Evolutionary conservation across 2,888 invertebrate species (phyloP).

Genomic region (Agelastica alni): DNA sequence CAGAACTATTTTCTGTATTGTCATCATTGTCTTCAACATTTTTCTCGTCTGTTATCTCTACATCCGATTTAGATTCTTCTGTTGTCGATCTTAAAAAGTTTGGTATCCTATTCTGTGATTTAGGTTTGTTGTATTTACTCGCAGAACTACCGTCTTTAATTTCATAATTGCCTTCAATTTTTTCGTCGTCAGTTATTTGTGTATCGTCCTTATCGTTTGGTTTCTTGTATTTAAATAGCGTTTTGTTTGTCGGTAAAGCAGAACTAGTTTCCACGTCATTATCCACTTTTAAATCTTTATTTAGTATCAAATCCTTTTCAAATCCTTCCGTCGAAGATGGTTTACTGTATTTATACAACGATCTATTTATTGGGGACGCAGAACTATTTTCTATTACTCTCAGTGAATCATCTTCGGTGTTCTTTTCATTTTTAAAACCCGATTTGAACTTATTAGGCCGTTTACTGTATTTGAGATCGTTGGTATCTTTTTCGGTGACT

Average conservation of each 20-base stretch:
- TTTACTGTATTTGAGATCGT: neutral
- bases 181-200: constrained; percentile 9
- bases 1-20: too few species aligned
- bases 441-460: constrained; percentile 12
- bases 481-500: neutral
- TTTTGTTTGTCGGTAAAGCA: constrained; percentile 2
- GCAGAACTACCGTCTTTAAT: too few species aligned
- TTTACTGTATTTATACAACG: constrained; percentile 35
- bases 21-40: neutral
- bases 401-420: neutral
- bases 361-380: constrained; percentile 28
- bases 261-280: neutral
- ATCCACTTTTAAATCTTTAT: constrained; percentile 13
- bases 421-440: constrained; percentile 10
- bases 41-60: constrained; percentile 5
- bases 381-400: constrained; percentile 21
- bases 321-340: too few species aligned
- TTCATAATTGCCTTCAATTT: neutral
- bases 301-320: constrained; percentile 17
- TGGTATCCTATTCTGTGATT: constrained; percentile 21
- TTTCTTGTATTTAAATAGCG: constrained; percentile 25
- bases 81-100: constrained; percentile 30
- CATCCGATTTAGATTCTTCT: constrained; percentile 30
- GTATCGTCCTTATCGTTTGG: too few species aligned
- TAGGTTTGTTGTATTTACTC: too few species aligned